A percentile compares a stretch with the other conserved stretches of the same genome.
Conservation (phyloP, 2,888 invertebrate genomes). For the Polyommatus iphigenia region DNA sequence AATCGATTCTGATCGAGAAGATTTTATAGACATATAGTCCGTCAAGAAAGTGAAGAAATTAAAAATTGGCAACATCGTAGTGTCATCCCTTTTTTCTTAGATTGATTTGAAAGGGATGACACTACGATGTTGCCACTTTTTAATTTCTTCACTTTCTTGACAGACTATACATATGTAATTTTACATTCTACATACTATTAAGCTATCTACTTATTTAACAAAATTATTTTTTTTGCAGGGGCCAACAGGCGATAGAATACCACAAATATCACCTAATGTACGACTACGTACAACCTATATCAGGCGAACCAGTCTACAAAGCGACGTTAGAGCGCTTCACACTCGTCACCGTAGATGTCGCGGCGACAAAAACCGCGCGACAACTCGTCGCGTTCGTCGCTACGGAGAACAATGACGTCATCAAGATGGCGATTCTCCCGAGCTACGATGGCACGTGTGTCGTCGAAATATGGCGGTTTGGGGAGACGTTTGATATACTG, state of each 20-base stretch:
- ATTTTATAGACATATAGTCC: too few relatives aligned
- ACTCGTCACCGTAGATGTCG: constrained; percentile 90
- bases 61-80: too few relatives aligned
- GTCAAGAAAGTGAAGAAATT: too few relatives aligned
- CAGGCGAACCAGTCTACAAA: constrained; percentile 84
- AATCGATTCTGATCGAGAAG: too few relatives aligned
- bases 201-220: too few relatives aligned
- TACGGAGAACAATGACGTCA: constrained; percentile 86
- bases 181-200: too few relatives aligned
- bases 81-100: too few relatives aligned
- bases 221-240: constrained; percentile 51
- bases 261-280: constrained; percentile 94
- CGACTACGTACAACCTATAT: constrained; percentile 88
- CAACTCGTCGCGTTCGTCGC: constrained; percentile 91
- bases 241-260: constrained; percentile 81
- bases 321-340: constrained; percentile 86
- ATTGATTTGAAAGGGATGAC: too few relatives aligned
- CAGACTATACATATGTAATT: too few relatives aligned
- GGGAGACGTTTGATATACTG: constrained; percentile 77
- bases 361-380: constrained; percentile 84
- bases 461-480: constrained; percentile 89
- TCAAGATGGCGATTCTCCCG: constrained; percentile 90
- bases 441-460: constrained; percentile 87
- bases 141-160: too few relatives aligned
- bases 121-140: too few relatives aligned